phyloP scores from a whole-genome alignment of 1,140 invertebrate species.

The Ericerus pela region DNA sequence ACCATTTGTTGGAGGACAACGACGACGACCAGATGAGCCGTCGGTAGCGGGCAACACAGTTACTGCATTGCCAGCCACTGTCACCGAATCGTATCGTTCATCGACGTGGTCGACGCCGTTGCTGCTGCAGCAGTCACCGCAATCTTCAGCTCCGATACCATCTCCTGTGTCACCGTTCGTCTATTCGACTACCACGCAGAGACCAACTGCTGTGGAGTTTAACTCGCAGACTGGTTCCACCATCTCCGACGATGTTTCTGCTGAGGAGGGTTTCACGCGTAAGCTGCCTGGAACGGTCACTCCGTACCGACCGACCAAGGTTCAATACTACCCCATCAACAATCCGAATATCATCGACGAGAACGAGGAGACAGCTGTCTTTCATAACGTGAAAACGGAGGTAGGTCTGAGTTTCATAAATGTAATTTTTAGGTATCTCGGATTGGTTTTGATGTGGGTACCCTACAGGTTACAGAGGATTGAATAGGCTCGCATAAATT shows the following conservation, averaged over 20 bases:
- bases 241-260: not conserved
- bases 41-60: no score
- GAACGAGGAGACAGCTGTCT: no score
- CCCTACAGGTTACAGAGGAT: no score
- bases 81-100: no score
- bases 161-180: not conserved
- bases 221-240: not conserved
- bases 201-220: not conserved
- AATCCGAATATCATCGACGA: slow-evolving; percentile 6
- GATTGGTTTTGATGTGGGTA: no score
- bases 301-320: not conserved
- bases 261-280: no score
- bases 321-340: not conserved
- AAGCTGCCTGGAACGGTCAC: not conserved
- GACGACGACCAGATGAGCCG: not conserved
- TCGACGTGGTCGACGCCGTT: not conserved
- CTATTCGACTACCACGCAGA: not conserved
- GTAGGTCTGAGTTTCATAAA: no score
- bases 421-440: no score
- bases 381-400: no score
- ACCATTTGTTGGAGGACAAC: not conserved
- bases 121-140: not conserved
- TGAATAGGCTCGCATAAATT: no score
- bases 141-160: not conserved
- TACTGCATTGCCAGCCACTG: no score